Evolutionary conservation across 2,797 vertebrate species (phyloP).

Genomic region (Peromyscus aztecus): DNA sequence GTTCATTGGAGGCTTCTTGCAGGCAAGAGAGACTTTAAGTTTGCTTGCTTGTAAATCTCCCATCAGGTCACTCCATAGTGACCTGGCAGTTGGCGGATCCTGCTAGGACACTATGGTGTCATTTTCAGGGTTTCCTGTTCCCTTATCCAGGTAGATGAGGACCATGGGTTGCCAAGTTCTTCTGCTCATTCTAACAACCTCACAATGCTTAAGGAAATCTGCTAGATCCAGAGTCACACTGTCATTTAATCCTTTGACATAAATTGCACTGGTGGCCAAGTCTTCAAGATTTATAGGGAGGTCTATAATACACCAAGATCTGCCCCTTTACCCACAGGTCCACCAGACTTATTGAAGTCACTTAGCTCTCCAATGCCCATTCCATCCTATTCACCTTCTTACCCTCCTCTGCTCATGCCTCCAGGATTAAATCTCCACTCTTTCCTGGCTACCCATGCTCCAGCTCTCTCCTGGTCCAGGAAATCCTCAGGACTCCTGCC

Average conservation of each 20-base stretch:
- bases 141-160: background rate
- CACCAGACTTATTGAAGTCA: background rate
- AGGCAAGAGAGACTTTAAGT: background rate
- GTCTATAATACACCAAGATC: background rate
- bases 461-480: background rate
- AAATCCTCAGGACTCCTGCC: no score
- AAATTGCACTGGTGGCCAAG: background rate
- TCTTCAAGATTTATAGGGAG: background rate
- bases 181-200: background rate
- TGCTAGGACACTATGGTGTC: no score
- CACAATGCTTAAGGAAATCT: background rate
- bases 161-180: background rate
- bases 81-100: background rate
- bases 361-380: conserved; percentile 87
- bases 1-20: background rate
- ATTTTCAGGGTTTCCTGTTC: background rate
- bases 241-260: no score
- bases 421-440: conserved; percentile 94
- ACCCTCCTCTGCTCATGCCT: conserved; percentile 96
- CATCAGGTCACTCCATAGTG: background rate
- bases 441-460: background rate
- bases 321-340: background rate
- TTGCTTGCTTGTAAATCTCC: background rate
- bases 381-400: conserved; percentile 94
- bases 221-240: background rate